Evolutionary conservation across 2,113 vertebrate species (phyloP).

Genomic region (Leuciscus idus): DNA sequence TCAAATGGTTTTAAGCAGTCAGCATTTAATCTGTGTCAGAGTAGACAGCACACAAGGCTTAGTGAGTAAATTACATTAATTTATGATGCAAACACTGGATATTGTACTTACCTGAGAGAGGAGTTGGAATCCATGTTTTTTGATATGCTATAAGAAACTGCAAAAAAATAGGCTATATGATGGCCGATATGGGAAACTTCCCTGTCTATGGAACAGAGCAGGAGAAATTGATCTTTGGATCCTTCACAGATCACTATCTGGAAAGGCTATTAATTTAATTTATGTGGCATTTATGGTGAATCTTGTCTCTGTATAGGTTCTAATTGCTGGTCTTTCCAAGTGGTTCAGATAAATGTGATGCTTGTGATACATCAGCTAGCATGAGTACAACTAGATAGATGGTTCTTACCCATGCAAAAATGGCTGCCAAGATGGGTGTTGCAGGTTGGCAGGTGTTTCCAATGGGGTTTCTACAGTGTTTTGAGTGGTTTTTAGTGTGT

Average conservation of each 20-base stretch:
- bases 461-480: background rate
- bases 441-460: background rate
- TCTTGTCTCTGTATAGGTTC: background rate
- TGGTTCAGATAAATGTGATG: background rate
- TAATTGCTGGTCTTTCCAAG: background rate
- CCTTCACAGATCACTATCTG: background rate
- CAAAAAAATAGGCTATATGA: background rate
- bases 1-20: conserved; percentile 31
- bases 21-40: conserved; percentile 22
- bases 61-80: conserved; percentile 16
- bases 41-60: background rate
- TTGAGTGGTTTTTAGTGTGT: background rate
- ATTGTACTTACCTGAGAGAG: background rate
- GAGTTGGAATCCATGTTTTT: no score
- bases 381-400: background rate
- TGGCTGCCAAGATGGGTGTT: background rate
- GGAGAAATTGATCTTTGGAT: background rate
- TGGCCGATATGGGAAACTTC: background rate
- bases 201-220: background rate
- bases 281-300: background rate
- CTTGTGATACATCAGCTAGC: background rate
- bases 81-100: conserved; percentile 4
- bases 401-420: background rate
- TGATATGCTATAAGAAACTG: background rate
- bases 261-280: background rate